Percentiles rank a stretch among this genome's conserved stretches.
phyloP scores from a whole-genome alignment of 2,888 invertebrate species.

The Acrobasis suavella region DNA sequence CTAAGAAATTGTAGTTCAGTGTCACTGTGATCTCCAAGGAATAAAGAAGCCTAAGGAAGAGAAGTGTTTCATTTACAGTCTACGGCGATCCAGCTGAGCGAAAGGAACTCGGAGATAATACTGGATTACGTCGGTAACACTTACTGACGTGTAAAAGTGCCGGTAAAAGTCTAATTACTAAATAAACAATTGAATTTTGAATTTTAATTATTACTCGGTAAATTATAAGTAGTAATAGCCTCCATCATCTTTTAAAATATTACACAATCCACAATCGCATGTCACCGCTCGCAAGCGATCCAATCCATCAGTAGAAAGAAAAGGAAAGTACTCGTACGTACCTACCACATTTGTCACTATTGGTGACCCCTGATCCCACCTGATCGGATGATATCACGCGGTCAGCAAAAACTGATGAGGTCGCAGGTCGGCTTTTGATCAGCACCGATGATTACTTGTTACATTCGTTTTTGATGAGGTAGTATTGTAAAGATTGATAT shows the following conservation, averaged over 20 bases:
- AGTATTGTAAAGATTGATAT: background rate
- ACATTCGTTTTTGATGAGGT: constrained; percentile 8
- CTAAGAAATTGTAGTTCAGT: too few relatives aligned
- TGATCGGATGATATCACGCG: constrained; percentile 15
- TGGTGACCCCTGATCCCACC: background rate
- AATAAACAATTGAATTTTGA: too few relatives aligned
- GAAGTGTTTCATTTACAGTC: too few relatives aligned
- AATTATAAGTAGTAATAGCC: background rate
- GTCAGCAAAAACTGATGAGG: constrained; percentile 10
- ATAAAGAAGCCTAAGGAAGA: too few relatives aligned
- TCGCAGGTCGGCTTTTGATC: constrained; percentile 9
- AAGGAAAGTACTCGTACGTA: background rate
- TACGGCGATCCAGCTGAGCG: too few relatives aligned
- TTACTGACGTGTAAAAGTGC: too few relatives aligned
- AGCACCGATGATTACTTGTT: background rate
- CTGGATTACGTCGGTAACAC: too few relatives aligned
- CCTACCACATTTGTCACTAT: constrained; percentile 6
- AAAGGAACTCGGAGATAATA: too few relatives aligned
- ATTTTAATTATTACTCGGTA: too few relatives aligned
- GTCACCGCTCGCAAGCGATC: background rate
- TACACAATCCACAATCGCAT: background rate
- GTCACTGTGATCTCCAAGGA: too few relatives aligned
- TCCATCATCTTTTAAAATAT: background rate
- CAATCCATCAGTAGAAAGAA: constrained; percentile 2
- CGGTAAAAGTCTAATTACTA: too few relatives aligned